Conservation (phyloP, 1,140 invertebrate species). For the Saccostrea echinata region DNA sequence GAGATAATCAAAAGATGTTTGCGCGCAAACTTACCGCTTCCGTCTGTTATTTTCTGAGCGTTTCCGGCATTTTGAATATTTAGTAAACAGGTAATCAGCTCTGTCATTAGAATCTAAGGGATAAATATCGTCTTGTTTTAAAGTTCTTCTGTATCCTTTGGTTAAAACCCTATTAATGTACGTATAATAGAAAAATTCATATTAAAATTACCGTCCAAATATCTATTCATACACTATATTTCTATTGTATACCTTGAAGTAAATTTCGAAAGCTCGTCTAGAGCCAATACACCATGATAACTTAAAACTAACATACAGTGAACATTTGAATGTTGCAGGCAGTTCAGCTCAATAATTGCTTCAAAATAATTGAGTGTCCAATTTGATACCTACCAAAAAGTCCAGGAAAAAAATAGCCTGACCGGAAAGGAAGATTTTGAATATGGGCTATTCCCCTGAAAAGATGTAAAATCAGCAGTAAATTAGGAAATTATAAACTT, state of each 20-base stretch:
- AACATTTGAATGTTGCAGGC: too few species aligned
- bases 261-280: too few species aligned
- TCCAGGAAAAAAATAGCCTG: conserved; percentile 93
- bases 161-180: conserved; percentile 56
- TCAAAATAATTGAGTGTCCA: too few species aligned
- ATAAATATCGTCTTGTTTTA: conserved; percentile 92
- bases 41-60: conserved; percentile 64
- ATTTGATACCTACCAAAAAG: conserved; percentile 83
- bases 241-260: too few species aligned
- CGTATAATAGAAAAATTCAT: too few species aligned
- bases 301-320: too few species aligned
- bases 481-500: too few species aligned
- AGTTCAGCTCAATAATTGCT: too few species aligned
- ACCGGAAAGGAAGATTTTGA: conserved; percentile 91
- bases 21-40: background rate
- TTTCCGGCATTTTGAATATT: conserved; percentile 92
- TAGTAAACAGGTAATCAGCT: conserved; percentile 88
- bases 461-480: background rate
- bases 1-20: too few species aligned
- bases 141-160: conserved; percentile 82
- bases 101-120: conserved; percentile 91
- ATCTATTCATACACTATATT: too few species aligned
- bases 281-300: too few species aligned
- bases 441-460: conserved; percentile 92
- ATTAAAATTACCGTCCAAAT: too few species aligned